A percentile compares a stretch with the other conserved stretches of the same genome.
phyloP scores from a whole-genome alignment of 1,140 invertebrate genomes.

The Penaeus indicus region DNA sequence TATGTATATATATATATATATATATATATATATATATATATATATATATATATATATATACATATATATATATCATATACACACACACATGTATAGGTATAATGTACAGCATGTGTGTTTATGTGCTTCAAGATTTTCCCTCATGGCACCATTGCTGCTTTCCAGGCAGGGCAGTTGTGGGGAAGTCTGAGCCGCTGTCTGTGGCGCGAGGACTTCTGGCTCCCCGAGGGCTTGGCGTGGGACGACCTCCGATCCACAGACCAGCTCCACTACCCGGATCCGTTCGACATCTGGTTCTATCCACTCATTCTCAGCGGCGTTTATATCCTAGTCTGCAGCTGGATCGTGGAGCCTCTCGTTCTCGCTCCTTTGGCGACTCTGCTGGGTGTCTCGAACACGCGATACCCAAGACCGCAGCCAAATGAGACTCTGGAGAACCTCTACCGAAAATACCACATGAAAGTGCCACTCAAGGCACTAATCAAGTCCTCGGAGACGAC shows the following conservation, averaged over 20 bases:
- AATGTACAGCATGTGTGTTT: too few species aligned
- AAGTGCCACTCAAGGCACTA: conserved; percentile 11
- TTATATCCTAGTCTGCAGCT: conserved; percentile 25
- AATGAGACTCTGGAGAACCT: conserved; percentile 5
- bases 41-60: too few species aligned
- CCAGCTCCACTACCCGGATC: conserved; percentile 83
- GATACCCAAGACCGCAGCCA: conserved; percentile 6
- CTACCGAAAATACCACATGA: neutral
- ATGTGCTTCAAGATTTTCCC: too few species aligned
- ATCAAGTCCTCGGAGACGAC: conserved; percentile 82
- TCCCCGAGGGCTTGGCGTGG: conserved; percentile 85
- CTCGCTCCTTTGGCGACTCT: conserved; percentile 29
- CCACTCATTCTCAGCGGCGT: conserved; percentile 17
- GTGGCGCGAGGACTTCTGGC: conserved; percentile 47
- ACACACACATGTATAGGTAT: too few species aligned
- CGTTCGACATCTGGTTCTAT: conserved; percentile 79
- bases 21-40: too few species aligned
- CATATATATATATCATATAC: too few species aligned
- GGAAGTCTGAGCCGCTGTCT: neutral
- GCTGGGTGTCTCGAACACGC: neutral
- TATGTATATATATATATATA: too few species aligned
- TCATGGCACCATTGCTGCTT: too few species aligned
- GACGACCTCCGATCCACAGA: conserved; percentile 83
- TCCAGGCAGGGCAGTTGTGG: neutral
- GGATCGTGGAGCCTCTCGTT: conserved; percentile 18